Percentiles rank a stretch among this genome's conserved stretches.
These are phyloP conservation scores for Clitarchus hookeri DNA, from an alignment of 2,888 invertebrate genomes.

Conservation along the genomic window DNA sequence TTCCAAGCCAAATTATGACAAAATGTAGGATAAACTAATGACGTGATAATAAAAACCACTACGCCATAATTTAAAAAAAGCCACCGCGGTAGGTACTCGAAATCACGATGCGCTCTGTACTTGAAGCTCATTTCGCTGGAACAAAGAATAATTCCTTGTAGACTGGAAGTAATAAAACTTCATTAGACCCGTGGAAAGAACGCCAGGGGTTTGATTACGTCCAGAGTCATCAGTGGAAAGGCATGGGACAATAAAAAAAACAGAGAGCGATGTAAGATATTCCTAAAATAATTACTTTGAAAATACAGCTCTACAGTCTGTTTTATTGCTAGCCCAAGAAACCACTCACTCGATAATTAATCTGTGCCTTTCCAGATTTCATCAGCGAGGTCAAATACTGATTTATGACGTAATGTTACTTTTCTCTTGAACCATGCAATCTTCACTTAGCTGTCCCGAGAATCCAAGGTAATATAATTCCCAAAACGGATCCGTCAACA, in stretches of 20 bases:
- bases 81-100: too few relatives aligned
- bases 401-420: too few relatives aligned
- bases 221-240: neutral
- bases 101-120: too few relatives aligned
- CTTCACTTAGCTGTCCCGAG: too few relatives aligned
- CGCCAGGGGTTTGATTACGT: neutral
- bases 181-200: neutral
- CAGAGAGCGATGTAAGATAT: neutral
- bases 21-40: too few relatives aligned
- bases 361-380: neutral
- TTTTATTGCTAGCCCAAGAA: neutral
- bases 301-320: neutral
- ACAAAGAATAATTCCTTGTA: neutral
- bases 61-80: too few relatives aligned
- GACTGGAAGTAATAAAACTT: conserved; percentile 11
- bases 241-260: neutral
- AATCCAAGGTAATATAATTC: too few relatives aligned
- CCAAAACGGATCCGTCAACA: too few relatives aligned
- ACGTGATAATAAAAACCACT: too few relatives aligned
- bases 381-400: neutral
- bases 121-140: neutral
- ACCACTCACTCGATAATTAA: neutral
- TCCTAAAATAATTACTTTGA: neutral
- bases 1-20: too few relatives aligned
- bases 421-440: too few relatives aligned